Evolutionary conservation across 2,888 invertebrate species (phyloP).

Genomic region (Nephrotoma appendiculata): DNA sequence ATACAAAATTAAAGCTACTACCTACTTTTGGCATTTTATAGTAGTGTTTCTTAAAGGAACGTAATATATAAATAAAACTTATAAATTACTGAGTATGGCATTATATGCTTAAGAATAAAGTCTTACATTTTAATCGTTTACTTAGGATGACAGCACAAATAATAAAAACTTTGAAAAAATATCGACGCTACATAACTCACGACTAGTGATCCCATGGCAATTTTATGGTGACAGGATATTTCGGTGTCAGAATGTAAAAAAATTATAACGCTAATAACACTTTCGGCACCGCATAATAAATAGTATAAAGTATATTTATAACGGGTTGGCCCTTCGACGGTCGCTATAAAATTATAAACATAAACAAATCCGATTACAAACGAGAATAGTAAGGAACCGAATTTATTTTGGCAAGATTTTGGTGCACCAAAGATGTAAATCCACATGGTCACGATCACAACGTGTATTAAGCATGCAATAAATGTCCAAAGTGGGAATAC

Average conservation of each 20-base stretch:
- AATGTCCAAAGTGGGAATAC: constrained; percentile 51
- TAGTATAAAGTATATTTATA: constrained; percentile 55
- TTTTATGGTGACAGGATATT: neutral
- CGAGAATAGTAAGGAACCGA: constrained; percentile 42
- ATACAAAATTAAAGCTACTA: neutral
- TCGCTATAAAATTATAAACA: constrained; percentile 72
- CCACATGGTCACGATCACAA: constrained; percentile 60
- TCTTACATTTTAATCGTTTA: neutral
- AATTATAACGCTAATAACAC: constrained; percentile 39
- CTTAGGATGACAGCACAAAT: neutral
- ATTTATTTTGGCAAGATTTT: constrained; percentile 42
- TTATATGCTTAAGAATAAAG: neutral
- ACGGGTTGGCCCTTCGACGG: constrained; percentile 66
- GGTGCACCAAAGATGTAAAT: constrained; percentile 50
- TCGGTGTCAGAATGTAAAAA: neutral
- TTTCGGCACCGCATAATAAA: constrained; percentile 50
- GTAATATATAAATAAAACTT: neutral
- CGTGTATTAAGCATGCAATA: constrained; percentile 51
- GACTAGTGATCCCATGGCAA: neutral
- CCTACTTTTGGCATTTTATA: neutral
- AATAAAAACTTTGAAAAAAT: neutral
- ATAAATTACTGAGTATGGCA: neutral
- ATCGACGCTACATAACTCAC: neutral
- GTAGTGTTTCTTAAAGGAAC: neutral
- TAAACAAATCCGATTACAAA: constrained; percentile 69